Evolutionary conservation across 1,140 invertebrate genomes (phyloP).

Genomic region (Drosophila lacteicornis): DNA sequence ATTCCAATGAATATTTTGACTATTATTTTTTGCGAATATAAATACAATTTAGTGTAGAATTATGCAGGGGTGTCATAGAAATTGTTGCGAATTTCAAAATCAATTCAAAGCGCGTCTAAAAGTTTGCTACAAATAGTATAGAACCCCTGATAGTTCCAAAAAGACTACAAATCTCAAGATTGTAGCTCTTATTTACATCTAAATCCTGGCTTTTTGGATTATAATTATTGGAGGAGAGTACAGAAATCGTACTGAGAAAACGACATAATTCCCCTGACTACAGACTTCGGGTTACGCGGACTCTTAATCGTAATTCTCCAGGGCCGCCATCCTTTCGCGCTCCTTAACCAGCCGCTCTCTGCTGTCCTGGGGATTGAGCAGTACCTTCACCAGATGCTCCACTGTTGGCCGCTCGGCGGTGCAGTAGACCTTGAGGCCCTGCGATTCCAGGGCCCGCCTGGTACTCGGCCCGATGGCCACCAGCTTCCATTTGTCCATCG

Average conservation of each 20-base stretch:
- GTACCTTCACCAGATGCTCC: conserved; percentile 81
- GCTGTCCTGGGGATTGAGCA: conserved; percentile 79
- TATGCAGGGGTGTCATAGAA: neutral
- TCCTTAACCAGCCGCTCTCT: conserved; percentile 60
- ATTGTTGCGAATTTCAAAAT: no score
- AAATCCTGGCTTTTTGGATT: neutral
- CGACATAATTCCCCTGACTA: neutral
- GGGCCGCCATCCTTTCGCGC: conserved; percentile 34
- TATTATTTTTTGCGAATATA: neutral
- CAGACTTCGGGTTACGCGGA: conserved; percentile 1
- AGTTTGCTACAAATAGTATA: no score
- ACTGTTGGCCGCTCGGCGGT: conserved; percentile 83
- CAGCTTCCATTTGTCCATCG: conserved; percentile 72
- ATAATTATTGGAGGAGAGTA: neutral
- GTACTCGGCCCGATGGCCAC: conserved; percentile 84
- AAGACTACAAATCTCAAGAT: neutral
- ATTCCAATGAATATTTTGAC: no score
- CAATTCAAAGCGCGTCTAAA: no score
- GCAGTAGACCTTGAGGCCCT: conserved; percentile 70
- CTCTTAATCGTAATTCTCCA: conserved; percentile 34
- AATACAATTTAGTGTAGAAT: conserved; percentile 3
- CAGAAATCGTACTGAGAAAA: neutral
- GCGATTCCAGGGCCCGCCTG: conserved; percentile 68
- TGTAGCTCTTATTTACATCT: neutral
- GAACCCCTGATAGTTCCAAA: neutral